Percentiles rank a stretch among this genome's conserved stretches.
phyloP scores from a whole-genome alignment of 1,140 invertebrate species.

The Drosophila sp. region DNA sequence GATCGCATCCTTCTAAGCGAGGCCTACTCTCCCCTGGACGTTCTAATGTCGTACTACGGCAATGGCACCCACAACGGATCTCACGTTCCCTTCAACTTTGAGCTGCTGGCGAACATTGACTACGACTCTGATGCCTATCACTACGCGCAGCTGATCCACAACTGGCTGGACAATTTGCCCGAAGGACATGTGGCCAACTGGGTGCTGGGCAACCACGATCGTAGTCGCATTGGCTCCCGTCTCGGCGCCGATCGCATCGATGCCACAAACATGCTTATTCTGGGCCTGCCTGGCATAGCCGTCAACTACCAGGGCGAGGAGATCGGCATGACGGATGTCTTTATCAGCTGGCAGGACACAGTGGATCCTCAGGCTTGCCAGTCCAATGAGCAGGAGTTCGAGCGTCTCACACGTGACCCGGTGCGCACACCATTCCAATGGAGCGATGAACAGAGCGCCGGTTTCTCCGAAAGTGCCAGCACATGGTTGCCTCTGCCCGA shows the following conservation, averaged over 20 bases:
- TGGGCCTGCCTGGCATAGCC: conserved; percentile 89
- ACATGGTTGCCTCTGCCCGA: conserved; percentile 88
- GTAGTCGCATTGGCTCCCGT: conserved; percentile 85
- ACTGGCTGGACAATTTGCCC: conserved; percentile 86
- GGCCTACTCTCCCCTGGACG: conserved; percentile 86
- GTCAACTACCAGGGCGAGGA: conserved; percentile 92
- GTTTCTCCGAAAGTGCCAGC: conserved; percentile 85
- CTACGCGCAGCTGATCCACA: conserved; percentile 84
- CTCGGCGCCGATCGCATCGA: conserved; percentile 87
- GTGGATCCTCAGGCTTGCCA: conserved; percentile 80
- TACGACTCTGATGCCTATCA: conserved; percentile 84
- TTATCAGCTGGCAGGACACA: conserved; percentile 85
- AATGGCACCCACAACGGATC: conserved; percentile 84
- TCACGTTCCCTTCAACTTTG: conserved; percentile 88
- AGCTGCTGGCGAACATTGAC: conserved; percentile 84
- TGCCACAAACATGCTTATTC: conserved; percentile 87
- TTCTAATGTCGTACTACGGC: conserved; percentile 87
- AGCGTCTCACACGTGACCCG: conserved; percentile 84
- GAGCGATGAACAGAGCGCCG: conserved; percentile 83
- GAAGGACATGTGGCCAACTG: conserved; percentile 85
- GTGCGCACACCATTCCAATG: conserved; percentile 88
- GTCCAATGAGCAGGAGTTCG: conserved; percentile 71
- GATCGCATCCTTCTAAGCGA: conserved; percentile 89
- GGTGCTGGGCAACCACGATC: conserved; percentile 89
- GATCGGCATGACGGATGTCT: conserved; percentile 89